A percentile compares a stretch with the other conserved stretches of the same genome.
phyloP scores from a whole-genome alignment of 2,797 vertebrate genomes.

The Craterocephalus amniculus region DNA sequence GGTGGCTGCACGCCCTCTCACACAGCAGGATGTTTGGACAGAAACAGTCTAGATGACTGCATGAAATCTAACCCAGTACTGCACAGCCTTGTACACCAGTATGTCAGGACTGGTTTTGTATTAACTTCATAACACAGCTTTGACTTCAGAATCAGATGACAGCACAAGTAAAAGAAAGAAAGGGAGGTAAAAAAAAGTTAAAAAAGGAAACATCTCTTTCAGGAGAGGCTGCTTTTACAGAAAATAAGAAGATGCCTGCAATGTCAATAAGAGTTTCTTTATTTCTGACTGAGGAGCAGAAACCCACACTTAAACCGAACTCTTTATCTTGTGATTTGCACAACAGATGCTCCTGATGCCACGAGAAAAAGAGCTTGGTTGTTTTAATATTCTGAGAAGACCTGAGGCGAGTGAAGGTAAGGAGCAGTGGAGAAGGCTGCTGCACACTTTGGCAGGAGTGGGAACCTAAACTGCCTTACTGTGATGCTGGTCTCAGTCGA shows the following conservation, averaged over 20 bases:
- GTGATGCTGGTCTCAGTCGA: background rate
- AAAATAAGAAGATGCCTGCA: background rate
- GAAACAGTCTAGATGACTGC: conserved; percentile 23
- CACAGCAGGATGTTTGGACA: conserved; percentile 34
- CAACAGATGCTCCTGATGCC: background rate
- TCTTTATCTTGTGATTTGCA: conserved; percentile 2
- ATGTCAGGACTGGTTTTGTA: background rate
- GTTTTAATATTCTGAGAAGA: conserved; percentile 2
- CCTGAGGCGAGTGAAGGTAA: background rate
- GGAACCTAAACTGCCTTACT: background rate
- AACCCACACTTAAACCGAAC: background rate
- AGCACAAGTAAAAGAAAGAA: background rate
- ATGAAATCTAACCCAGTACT: conserved; percentile 4
- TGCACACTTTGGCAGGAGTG: background rate
- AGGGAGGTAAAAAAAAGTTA: background rate
- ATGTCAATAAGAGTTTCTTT: no score
- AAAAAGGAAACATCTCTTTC: background rate
- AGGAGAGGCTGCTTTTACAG: background rate
- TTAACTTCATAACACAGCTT: background rate
- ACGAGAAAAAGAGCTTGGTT: background rate
- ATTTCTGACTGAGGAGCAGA: background rate
- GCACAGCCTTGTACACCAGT: background rate
- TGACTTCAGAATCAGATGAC: background rate
- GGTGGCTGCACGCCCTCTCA: conserved; percentile 41
- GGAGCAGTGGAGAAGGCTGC: background rate